Percentiles rank a stretch among this genome's conserved stretches.
These are phyloP conservation scores for Himalopsyche kuldschensis DNA, from an alignment of 2,888 invertebrate genomes.

Conservation along the genomic window DNA sequence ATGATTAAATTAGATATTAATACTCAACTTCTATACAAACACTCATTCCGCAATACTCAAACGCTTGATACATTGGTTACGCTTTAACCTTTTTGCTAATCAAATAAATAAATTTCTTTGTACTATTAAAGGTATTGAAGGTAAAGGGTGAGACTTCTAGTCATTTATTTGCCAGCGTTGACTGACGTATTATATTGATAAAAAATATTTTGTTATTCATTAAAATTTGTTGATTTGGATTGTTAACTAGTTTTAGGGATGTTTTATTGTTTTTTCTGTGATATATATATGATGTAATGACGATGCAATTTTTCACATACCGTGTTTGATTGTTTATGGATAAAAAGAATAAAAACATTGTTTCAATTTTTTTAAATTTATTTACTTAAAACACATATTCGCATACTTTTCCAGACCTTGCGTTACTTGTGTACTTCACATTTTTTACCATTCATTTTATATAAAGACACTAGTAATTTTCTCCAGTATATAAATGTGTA, in stretches of 20 bases:
- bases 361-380: conserved; percentile 19
- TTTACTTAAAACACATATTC: conserved; percentile 19
- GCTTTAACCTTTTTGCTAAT: too few relatives aligned
- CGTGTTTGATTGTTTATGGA: conserved; percentile 3
- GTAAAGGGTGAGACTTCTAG: conserved; percentile 34
- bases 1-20: too few relatives aligned
- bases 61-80: too few relatives aligned
- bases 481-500: neutral
- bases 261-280: conserved; percentile 37
- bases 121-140: neutral
- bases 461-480: neutral
- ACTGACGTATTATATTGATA: neutral
- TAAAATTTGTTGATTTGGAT: conserved; percentile 19
- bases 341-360: conserved; percentile 12
- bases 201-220: conserved; percentile 10
- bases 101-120: neutral
- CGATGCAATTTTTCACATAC: neutral
- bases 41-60: too few relatives aligned
- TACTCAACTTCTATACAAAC: too few relatives aligned
- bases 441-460: conserved; percentile 1
- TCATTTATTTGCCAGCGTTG: conserved; percentile 15
- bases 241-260: conserved; percentile 39
- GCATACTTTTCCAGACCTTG: conserved; percentile 9
- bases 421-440: conserved; percentile 2
- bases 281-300: neutral